Conservation (phyloP, 1,140 invertebrate genomes). For the Papilio glaucus region DNA sequence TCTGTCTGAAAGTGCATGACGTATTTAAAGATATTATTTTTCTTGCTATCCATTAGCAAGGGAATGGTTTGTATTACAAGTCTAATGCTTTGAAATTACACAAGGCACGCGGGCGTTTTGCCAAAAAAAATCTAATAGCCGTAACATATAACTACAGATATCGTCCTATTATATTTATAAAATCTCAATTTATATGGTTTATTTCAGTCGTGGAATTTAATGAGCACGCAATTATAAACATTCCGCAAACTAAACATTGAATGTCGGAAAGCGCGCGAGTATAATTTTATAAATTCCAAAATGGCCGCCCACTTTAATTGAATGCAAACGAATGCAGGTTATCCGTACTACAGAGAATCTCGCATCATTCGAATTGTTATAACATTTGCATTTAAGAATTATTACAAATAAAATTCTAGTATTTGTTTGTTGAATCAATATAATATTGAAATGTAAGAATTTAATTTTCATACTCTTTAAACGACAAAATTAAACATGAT, state of each 20-base stretch:
- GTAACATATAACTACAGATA: conserved; percentile 30
- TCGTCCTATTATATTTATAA: conserved; percentile 31
- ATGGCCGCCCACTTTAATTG: conserved; percentile 25
- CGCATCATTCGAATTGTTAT: conserved; percentile 21
- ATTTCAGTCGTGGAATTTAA: conserved; percentile 31
- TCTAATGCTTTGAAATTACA: conserved; percentile 33
- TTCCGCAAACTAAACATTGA: conserved; percentile 8
- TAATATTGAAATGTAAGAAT: background rate
- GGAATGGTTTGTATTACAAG: conserved; percentile 30
- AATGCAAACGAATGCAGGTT: conserved; percentile 30
- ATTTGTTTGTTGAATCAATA: background rate
- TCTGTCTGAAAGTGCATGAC: conserved; percentile 1
- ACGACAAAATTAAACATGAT: too few relatives aligned
- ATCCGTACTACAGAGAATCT: background rate
- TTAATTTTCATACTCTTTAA: background rate
- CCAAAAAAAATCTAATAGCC: conserved; percentile 18
- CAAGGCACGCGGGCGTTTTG: conserved; percentile 33
- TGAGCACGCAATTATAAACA: conserved; percentile 22
- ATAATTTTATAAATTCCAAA: conserved; percentile 29
- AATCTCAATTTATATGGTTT: conserved; percentile 25
- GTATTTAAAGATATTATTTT: conserved; percentile 15
- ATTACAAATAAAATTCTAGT: background rate
- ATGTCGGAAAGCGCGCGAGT: background rate
- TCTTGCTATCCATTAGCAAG: conserved; percentile 19
- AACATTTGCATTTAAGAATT: conserved; percentile 12